Evolutionary conservation across 1,140 invertebrate genomes (phyloP), one percentile per base, ranked within the genome.

Genomic region (Pogonomyrmex barbatus): DNA sequence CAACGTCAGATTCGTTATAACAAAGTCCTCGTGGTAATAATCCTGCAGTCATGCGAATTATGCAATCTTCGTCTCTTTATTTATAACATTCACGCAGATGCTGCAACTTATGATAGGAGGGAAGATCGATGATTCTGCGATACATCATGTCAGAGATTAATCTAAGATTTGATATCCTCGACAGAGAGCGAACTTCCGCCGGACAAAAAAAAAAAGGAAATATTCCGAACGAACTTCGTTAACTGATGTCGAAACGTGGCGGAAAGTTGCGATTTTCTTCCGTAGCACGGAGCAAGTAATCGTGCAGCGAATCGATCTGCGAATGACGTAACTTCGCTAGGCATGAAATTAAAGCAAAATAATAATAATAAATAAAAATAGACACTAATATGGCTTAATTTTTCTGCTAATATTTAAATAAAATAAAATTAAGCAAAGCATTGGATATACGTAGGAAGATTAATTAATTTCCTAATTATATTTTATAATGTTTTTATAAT

Each of bases 151-250:
- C 47, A 12, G 17, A 39, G 42, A 75, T 75, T 50, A 50, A 75
- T 60, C 30, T 47, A 75, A 73, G 79, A 73, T 73, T 83, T 73
- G 67, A 73, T 73, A 71, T 50, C 17, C 30, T 56, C 68, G 4
- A 17, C 4, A 45, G 5, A 39, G 12, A 60, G 12, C 42, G 2
- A 70, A 81, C 42, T 83, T 73, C 3, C 10, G 2, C 14, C 39
- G 2, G 14, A 39, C 1, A 24, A 39, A 33, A 36, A 45, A 60
- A 33, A 9, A 79, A 24, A 5, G 10, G 24, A 47, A 33, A 68
- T 14, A 6, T 14, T 6, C 10, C n/a, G 63, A 14, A 17, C 14
- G 6, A 83, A 83, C 54, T 83, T 62, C 4, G 68, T 83, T 73
- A 73, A 82, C 30, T 71, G 58, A 82, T 71, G 42, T 60, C n/a